Evolutionary conservation across 2,888 invertebrate genomes (phyloP), one percentile per base, ranked within the genome.

Genomic region (Eristalis arbustorum): DNA sequence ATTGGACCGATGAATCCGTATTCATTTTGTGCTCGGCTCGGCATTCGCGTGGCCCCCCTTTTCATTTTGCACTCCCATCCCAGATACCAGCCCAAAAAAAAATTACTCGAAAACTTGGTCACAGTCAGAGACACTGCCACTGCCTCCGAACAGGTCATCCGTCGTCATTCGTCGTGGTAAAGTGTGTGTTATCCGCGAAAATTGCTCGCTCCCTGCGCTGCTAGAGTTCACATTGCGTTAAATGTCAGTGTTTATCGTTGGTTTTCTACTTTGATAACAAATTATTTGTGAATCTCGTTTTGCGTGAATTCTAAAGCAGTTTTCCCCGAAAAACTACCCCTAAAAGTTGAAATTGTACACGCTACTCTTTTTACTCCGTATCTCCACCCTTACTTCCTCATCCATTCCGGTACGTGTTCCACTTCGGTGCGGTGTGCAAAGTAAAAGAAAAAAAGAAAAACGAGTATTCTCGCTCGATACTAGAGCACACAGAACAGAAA

Each of bases 91-190:
- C 56, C 40, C 1, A 25, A 25, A 25, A 25, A 25, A 25, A 25
- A 25, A 25, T 75, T 81, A 73, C 71, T 63, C 56, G 57, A 62
- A 71, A 69, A 76, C 61, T 68, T 72, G 61, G 72, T 69, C 76
- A 61, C 74, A 66, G 34, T 59, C 56, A 59, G 42, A 49, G 49
- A 49, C 49, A 49, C 49, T 8, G 49, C 75, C 42, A 63, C 69
- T 71, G 25, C 42, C 56, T 34, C n/a, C 66, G 69, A 77, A 77
- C 73, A 85, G 84, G 84, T 85, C 84, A 85, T 77, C 49, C 80
- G 76, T 28, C 76, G 81, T 81, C 76, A 64, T 77, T 79, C 59
- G 76, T 73, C 68, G 72, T 69, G 76, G 76, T 72, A 73, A 73
- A 73, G 77, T 76, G 74, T 34, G 76, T 14, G 37, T 67, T 78